These are phyloP conservation scores for Periplaneta americana DNA, from an alignment of 1,140 invertebrate genomes.

Conservation along the genomic window DNA sequence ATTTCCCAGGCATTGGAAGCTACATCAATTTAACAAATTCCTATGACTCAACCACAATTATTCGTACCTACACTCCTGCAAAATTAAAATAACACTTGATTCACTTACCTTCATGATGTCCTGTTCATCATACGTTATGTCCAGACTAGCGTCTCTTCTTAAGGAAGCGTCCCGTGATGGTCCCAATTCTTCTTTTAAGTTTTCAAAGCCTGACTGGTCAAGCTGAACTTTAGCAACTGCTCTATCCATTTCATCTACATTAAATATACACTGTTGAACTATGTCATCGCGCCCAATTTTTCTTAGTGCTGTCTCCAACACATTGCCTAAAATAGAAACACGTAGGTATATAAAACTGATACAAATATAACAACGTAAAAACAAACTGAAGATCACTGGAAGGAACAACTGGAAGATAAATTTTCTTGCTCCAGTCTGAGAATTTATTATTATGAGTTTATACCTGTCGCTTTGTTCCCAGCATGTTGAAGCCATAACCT, in stretches of 20 bases:
- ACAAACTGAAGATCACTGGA: background rate
- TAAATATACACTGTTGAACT: slow-evolving; percentile 54
- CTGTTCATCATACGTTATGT: slow-evolving; percentile 56
- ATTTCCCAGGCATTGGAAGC: no score
- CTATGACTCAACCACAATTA: no score
- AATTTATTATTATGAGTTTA: background rate
- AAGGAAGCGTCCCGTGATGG: slow-evolving; percentile 36
- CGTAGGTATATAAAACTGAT: background rate
- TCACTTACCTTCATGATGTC: slow-evolving; percentile 63
- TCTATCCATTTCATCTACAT: slow-evolving; percentile 49
- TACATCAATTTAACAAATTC: no score
- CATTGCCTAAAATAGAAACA: slow-evolving; percentile 40
- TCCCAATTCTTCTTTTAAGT: slow-evolving; percentile 47
- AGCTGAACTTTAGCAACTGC: slow-evolving; percentile 47
- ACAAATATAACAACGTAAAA: background rate
- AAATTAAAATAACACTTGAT: no score
- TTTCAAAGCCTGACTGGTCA: slow-evolving; percentile 49
- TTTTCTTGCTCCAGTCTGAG: background rate
- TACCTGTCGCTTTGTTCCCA: slow-evolving; percentile 47
- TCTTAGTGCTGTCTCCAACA: slow-evolving; percentile 50
- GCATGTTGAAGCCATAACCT: slow-evolving; percentile 52
- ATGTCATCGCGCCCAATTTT: slow-evolving; percentile 55
- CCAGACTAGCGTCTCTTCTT: slow-evolving; percentile 25
- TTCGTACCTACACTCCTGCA: no score
- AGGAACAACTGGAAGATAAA: background rate